phyloP scores from a whole-genome alignment of 2,797 vertebrate genomes.

The Spinibarbus caldwelli region DNA sequence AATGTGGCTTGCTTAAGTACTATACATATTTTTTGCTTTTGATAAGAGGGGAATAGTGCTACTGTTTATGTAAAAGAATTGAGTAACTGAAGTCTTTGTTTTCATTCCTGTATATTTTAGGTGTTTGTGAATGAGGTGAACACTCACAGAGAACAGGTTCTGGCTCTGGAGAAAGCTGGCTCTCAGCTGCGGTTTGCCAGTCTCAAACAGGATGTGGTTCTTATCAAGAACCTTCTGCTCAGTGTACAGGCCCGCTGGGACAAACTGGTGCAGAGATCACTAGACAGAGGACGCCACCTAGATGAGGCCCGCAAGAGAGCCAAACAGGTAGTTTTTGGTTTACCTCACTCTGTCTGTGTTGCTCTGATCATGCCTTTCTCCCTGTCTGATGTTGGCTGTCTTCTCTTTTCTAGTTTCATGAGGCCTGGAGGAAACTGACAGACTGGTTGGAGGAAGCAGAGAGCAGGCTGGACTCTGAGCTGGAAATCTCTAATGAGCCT shows the following conservation, averaged over 20 bases:
- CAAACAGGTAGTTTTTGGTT: constrained; percentile 85
- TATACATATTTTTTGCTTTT: not conserved
- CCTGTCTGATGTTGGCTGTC: not conserved
- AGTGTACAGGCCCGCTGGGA: constrained; percentile 99
- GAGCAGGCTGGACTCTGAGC: constrained; percentile 91
- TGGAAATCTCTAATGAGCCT: constrained; percentile 98
- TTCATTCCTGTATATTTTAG: constrained; percentile 69
- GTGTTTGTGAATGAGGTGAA: constrained; percentile 98
- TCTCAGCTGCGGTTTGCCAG: constrained; percentile 97
- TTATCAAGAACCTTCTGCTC: constrained; percentile 97
- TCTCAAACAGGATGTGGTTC: constrained; percentile 96
- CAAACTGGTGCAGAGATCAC: constrained; percentile 95
- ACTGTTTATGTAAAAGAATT: too few relatives aligned
- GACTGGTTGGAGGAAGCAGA: constrained; percentile 99
- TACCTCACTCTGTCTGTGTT: not conserved
- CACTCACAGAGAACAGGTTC: constrained; percentile 93
- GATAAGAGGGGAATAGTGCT: not conserved
- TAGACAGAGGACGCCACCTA: constrained; percentile 92
- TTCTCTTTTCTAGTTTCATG: constrained; percentile 85
- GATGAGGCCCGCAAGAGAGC: constrained; percentile 96
- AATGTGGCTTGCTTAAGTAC: not conserved
- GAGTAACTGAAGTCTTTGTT: not conserved
- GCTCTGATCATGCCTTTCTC: not conserved
- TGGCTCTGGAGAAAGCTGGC: constrained; percentile 94
- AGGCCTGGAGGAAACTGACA: constrained; percentile 96